Conservation (phyloP, 1,140 invertebrate genomes). For the Camponotus pennsylvanicus region DNA sequence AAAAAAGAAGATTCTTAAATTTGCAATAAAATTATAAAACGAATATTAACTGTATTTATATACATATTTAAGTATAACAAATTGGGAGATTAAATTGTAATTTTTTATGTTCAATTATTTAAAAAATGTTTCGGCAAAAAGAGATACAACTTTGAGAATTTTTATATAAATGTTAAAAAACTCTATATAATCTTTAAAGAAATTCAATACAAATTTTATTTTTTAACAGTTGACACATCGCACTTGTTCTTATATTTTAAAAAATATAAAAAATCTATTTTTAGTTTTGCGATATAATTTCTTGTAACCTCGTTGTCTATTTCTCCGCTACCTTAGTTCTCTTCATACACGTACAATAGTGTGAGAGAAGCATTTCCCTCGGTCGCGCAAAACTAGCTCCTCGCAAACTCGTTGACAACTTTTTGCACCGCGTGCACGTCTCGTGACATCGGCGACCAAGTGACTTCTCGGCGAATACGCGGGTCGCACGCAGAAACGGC, state of each 20-base stretch:
- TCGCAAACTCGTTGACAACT: slow-evolving; percentile 59
- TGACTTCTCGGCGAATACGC: slow-evolving; percentile 19
- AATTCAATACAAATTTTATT: background rate
- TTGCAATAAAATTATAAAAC: background rate
- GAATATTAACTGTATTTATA: background rate
- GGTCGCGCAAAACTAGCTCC: slow-evolving; percentile 19
- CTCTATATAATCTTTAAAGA: background rate
- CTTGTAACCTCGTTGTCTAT: slow-evolving; percentile 25
- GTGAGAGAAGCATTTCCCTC: slow-evolving; percentile 17
- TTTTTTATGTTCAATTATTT: too few relatives aligned
- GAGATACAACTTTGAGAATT: too few relatives aligned
- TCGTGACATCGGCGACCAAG: slow-evolving; percentile 28
- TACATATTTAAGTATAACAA: too few relatives aligned
- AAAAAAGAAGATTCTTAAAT: background rate
- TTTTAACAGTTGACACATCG: background rate
- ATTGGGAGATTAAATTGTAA: too few relatives aligned
- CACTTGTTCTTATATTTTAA: background rate
- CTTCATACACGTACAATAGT: background rate
- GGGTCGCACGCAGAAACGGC: slow-evolving; percentile 39
- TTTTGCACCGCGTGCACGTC: slow-evolving; percentile 36
- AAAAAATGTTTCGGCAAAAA: too few relatives aligned
- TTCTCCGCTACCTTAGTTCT: slow-evolving; percentile 14
- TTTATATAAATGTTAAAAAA: background rate
- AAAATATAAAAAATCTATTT: slow-evolving; percentile 6
- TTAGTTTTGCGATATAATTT: slow-evolving; percentile 44